Evolutionary conservation across 2,113 vertebrate species (phyloP).

Genomic region (Sclerurus mexicanus): DNA sequence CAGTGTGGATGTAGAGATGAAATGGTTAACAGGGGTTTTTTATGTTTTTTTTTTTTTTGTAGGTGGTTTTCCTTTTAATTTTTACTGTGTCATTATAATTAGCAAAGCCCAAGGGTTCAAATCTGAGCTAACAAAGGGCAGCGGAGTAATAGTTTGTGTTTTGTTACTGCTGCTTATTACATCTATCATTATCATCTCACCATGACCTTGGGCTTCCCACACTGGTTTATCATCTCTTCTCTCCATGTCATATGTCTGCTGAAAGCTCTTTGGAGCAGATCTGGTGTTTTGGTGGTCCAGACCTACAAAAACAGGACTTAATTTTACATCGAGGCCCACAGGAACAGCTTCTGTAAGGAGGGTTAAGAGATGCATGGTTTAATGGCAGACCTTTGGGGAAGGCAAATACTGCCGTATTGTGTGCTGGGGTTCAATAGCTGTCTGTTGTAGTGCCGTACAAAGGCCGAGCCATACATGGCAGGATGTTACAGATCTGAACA

Average conservation of each 20-base stretch:
- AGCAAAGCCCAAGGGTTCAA: conserved; percentile 32
- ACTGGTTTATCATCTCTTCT: neutral
- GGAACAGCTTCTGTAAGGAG: neutral
- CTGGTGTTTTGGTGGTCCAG: neutral
- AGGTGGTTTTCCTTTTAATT: conserved; percentile 36
- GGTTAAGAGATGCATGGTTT: neutral
- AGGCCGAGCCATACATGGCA: neutral
- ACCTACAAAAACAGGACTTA: neutral
- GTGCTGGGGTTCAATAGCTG: accelerated
- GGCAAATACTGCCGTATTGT: accelerated
- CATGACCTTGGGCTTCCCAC: neutral
- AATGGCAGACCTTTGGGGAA: neutral
- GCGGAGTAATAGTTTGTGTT: neutral
- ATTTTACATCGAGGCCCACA: neutral
- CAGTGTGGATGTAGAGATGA: neutral
- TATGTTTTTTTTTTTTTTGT: neutral
- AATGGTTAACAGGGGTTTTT: conserved; percentile 21
- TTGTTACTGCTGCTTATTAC: conserved; percentile 16
- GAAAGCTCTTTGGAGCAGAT: neutral
- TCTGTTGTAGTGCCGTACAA: neutral
- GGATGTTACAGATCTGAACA: neutral
- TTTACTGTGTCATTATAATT: conserved; percentile 41
- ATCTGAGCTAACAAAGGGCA: conserved; percentile 20
- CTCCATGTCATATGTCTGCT: neutral
- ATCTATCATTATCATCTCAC: conserved; percentile 10